phyloP scores from a whole-genome alignment of 2,113 vertebrate genomes.

The Gallinago jamesoni region DNA sequence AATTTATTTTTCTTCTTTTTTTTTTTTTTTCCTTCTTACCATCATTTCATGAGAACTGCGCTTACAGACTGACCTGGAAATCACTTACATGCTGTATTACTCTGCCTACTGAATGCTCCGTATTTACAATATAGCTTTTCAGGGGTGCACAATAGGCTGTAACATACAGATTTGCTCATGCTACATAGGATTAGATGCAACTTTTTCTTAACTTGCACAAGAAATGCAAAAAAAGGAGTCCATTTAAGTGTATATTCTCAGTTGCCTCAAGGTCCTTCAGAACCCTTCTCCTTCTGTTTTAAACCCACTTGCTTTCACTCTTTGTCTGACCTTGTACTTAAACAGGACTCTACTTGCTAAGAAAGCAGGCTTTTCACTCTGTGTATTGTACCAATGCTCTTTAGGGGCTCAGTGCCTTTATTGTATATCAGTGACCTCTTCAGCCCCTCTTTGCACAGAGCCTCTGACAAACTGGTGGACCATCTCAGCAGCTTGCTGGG shows the following conservation, averaged over 20 bases:
- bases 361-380: not conserved
- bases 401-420: not conserved
- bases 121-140: not conserved
- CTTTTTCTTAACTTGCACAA: not conserved
- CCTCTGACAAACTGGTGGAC: not conserved
- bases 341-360: not conserved
- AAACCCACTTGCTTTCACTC: not conserved
- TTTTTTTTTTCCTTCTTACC: not conserved
- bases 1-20: not conserved
- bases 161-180: not conserved
- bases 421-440: not conserved
- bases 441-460: not conserved
- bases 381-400: not conserved
- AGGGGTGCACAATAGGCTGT: rapidly evolving
- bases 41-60: not conserved
- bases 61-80: not conserved
- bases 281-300: not conserved
- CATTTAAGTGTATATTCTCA: not conserved
- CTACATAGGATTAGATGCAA: not conserved
- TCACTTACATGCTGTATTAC: not conserved
- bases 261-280: not conserved
- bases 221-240: not conserved
- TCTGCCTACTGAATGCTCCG: not conserved
- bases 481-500: not conserved
- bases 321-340: not conserved